These are phyloP conservation scores for Trachemys scripta DNA, from an alignment of 2,113 vertebrate genomes.

Conservation along the genomic window DNA sequence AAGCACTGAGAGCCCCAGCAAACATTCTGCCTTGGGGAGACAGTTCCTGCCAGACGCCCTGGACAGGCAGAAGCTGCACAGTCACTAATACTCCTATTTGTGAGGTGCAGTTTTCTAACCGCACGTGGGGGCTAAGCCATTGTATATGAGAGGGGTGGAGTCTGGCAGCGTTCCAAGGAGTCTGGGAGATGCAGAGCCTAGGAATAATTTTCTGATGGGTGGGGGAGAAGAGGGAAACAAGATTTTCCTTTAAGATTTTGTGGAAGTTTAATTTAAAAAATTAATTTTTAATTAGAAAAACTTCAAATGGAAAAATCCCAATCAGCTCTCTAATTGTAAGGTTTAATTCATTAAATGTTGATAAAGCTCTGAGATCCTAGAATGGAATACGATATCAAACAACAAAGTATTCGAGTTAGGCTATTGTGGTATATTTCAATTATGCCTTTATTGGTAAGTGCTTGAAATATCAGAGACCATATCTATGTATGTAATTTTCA, in stretches of 20 bases:
- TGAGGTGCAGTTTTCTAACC: background rate
- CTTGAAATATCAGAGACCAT: slow-evolving; percentile 13
- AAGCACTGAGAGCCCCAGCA: no score
- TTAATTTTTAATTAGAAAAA: background rate
- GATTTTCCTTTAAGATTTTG: background rate
- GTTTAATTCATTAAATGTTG: background rate
- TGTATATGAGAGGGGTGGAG: background rate
- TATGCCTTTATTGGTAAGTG: background rate
- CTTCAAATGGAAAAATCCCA: background rate
- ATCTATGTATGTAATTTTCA: background rate
- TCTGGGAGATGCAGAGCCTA: background rate
- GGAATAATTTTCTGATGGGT: background rate
- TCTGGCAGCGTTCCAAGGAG: background rate
- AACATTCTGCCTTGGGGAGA: background rate
- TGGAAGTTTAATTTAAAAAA: background rate
- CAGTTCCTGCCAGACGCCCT: background rate
- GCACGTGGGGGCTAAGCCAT: no score
- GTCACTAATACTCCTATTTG: background rate
- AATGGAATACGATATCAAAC: background rate
- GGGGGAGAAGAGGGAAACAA: background rate
- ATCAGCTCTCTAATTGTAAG: background rate
- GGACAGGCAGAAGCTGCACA: background rate
- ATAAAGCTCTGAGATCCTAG: background rate
- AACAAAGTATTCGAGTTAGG: background rate
- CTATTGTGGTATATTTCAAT: background rate